phyloP scores from a whole-genome alignment of 2,113 vertebrate genomes.

The Brevimyrus niger region DNA sequence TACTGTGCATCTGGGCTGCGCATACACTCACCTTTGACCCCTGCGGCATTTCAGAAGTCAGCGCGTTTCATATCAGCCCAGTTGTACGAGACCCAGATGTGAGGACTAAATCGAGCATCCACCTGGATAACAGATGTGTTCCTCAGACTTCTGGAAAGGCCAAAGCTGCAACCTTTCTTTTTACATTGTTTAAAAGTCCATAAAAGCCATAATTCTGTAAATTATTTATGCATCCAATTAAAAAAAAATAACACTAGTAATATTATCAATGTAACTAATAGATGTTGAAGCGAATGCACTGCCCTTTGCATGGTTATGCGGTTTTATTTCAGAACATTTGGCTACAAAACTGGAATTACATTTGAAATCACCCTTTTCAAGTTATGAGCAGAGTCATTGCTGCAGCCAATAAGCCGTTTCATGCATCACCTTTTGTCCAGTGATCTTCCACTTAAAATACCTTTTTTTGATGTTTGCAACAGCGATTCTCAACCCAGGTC shows the following conservation, averaged over 20 bases:
- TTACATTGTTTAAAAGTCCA: neutral
- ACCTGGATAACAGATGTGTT: slow-evolving; percentile 37
- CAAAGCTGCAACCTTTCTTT: neutral
- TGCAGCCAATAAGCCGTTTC: neutral
- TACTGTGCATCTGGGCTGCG: neutral
- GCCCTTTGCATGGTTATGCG: neutral
- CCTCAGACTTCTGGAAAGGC: neutral
- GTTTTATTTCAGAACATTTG: neutral
- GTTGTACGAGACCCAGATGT: slow-evolving; percentile 24
- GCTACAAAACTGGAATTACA: neutral
- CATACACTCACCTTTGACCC: slow-evolving; percentile 17
- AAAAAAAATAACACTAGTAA: neutral
- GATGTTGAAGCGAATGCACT: neutral
- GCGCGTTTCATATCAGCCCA: neutral
- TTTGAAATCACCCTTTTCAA: neutral
- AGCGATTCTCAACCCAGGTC: too few species aligned
- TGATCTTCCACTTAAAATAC: neutral
- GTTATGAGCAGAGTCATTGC: neutral
- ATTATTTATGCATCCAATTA: neutral
- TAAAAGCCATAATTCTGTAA: neutral
- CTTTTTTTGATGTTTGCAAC: neutral
- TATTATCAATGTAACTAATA: neutral
- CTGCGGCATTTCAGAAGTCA: neutral
- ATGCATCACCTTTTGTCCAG: neutral
- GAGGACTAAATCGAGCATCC: slow-evolving; percentile 13